Conservation (phyloP, 2,797 vertebrate genomes). For the Philypnodon macrostomus region DNA sequence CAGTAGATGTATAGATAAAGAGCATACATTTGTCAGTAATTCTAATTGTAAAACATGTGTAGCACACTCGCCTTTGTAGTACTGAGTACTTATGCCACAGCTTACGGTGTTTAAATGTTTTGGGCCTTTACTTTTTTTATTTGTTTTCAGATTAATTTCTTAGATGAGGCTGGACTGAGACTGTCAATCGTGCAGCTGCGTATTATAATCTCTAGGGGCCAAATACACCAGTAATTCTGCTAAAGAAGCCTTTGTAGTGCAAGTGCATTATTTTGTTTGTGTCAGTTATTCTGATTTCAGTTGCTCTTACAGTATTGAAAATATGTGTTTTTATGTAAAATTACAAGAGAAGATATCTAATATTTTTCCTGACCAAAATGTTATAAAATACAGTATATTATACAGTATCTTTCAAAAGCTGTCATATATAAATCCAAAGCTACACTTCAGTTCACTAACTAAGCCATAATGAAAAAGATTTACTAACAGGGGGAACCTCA, state of each 20-base stretch:
- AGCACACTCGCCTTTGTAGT: conserved; percentile 45
- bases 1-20: conserved; percentile 39
- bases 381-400: conserved; percentile 9
- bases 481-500: no score
- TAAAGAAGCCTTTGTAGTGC: conserved; percentile 26
- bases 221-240: conserved; percentile 46
- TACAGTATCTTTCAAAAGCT: conserved; percentile 7
- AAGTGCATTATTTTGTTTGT: conserved; percentile 35
- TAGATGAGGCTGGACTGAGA: conserved; percentile 27
- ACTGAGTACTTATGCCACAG: conserved; percentile 27
- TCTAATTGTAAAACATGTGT: conserved; percentile 53
- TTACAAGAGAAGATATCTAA: no score
- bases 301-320: not conserved
- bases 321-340: no score
- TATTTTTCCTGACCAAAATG: conserved; percentile 29
- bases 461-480: conserved; percentile 14
- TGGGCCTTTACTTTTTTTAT: not conserved
- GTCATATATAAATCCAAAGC: conserved; percentile 10
- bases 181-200: conserved; percentile 32
- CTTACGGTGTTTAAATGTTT: conserved; percentile 14
- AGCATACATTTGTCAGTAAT: conserved; percentile 32
- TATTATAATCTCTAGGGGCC: conserved; percentile 43
- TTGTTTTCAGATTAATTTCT: conserved; percentile 11
- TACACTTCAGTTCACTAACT: not conserved
- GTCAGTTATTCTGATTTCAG: conserved; percentile 12